Evolutionary conservation across 1,140 invertebrate genomes (phyloP).

Genomic region (Sycophila sp.): DNA sequence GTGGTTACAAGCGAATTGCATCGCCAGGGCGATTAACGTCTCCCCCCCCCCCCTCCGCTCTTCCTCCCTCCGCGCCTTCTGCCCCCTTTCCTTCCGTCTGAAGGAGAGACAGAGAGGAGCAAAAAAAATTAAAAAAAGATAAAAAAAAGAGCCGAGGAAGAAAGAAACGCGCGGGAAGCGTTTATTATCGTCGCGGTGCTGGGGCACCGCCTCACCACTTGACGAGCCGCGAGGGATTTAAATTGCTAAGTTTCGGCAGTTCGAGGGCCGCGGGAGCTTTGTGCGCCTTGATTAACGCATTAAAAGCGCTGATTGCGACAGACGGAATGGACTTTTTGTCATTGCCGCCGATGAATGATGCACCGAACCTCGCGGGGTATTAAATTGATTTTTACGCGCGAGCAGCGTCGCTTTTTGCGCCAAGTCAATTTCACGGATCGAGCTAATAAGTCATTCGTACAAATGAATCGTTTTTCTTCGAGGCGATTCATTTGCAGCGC

Average conservation of each 20-base stretch:
- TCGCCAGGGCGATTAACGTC: conserved; percentile 27
- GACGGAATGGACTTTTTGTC: no score
- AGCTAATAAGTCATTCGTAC: neutral
- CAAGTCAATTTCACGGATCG: neutral
- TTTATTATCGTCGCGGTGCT: neutral
- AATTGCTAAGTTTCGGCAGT: neutral
- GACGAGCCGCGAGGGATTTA: neutral
- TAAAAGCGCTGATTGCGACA: no score
- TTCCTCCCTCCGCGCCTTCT: neutral
- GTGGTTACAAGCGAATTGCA: conserved; percentile 27
- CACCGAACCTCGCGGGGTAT: no score
- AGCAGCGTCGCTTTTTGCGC: no score
- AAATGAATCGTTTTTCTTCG: no score
- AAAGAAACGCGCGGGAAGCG: neutral
- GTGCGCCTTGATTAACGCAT: neutral
- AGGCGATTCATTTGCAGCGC: no score
- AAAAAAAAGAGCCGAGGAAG: neutral
- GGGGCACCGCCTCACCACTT: neutral
- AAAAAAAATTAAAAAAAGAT: neutral
- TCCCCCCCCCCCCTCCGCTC: neutral
- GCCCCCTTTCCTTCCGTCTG: neutral
- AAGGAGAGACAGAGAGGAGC: neutral
- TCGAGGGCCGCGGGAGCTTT: neutral
- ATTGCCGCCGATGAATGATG: no score
- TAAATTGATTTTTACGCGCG: no score